Evolutionary conservation across 2,113 vertebrate genomes (phyloP).

Genomic region (Cottus gobio): DNA sequence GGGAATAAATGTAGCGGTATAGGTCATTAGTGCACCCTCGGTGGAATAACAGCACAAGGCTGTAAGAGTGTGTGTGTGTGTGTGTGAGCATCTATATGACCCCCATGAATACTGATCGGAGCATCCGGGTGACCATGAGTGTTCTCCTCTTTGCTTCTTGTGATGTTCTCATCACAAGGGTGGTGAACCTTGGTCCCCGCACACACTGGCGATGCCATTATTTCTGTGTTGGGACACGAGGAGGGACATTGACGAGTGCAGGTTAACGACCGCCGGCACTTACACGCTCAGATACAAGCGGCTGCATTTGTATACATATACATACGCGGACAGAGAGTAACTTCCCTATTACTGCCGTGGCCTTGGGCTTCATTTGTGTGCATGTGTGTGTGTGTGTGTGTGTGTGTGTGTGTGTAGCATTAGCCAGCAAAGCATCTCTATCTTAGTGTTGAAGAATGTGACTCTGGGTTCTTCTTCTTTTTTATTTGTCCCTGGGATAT

Average conservation of each 20-base stretch:
- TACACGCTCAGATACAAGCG: constrained; percentile 40
- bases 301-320: constrained; percentile 29
- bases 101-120: constrained; percentile 66
- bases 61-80: constrained; percentile 32
- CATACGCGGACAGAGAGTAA: constrained; percentile 36
- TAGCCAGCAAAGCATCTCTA: constrained; percentile 6
- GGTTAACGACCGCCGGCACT: constrained; percentile 37
- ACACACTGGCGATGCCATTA: background rate
- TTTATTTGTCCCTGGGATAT: background rate
- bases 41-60: constrained; percentile 37
- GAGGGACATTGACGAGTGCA: constrained; percentile 40
- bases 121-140: constrained; percentile 43
- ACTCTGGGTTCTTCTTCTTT: background rate
- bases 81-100: constrained; percentile 40
- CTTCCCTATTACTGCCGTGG: constrained; percentile 18
- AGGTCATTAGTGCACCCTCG: constrained; percentile 38
- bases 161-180: constrained; percentile 50
- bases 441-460: background rate
- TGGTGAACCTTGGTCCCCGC: constrained; percentile 22
- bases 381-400: constrained; percentile 10
- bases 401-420: background rate
- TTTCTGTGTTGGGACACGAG: background rate
- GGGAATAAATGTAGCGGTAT: constrained; percentile 11
- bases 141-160: constrained; percentile 29
- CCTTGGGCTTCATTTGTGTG: constrained; percentile 30